Evolutionary conservation across 2,888 invertebrate species (phyloP).

Genomic region (Polietes domitor): DNA sequence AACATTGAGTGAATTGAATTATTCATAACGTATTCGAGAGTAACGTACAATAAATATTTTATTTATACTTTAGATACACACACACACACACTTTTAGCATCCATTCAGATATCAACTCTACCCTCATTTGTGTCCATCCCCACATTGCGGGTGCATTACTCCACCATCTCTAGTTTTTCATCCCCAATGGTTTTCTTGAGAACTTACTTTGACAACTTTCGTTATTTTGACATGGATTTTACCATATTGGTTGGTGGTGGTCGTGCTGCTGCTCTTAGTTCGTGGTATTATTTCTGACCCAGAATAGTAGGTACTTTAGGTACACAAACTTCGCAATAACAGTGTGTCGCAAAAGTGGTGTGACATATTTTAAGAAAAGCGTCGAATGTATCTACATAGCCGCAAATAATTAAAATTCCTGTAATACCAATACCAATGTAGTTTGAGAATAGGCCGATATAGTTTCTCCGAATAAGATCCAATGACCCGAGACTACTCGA

Average conservation of each 20-base stretch:
- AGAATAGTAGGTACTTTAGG: too few relatives aligned
- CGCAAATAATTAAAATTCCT: too few relatives aligned
- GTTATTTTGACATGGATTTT: background rate
- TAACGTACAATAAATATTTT: conserved; percentile 17
- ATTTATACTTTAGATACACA: background rate
- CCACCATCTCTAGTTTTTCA: background rate
- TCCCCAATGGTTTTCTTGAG: background rate
- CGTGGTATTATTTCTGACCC: background rate
- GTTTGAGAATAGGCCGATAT: too few relatives aligned
- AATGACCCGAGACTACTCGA: too few relatives aligned
- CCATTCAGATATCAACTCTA: background rate
- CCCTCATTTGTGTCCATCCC: background rate
- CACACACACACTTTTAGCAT: background rate
- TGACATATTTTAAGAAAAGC: background rate
- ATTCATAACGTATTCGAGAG: conserved; percentile 10
- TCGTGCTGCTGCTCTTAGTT: background rate
- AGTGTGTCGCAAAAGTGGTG: background rate
- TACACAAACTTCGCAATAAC: background rate
- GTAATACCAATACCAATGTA: too few relatives aligned
- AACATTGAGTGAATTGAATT: conserved; percentile 20
- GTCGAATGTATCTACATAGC: too few relatives aligned
- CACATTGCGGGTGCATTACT: background rate
- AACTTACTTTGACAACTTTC: conserved; percentile 31
- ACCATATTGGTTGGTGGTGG: background rate
- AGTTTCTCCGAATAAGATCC: too few relatives aligned